Conservation (phyloP, 2,797 vertebrate species). For the Holocentrus rufus region DNA sequence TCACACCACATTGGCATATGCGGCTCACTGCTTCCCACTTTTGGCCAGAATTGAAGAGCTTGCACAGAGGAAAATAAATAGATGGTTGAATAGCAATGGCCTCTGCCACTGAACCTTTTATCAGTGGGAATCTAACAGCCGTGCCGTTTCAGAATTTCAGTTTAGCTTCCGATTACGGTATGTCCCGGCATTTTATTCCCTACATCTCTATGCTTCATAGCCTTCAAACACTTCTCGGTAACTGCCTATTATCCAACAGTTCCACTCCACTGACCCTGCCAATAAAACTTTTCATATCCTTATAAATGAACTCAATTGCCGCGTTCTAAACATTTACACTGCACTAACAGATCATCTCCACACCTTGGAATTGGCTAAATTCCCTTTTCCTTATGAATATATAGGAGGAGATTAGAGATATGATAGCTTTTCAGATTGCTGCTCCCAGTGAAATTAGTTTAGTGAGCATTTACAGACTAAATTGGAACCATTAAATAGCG, state of each 20-base stretch:
- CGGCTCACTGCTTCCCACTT: constrained; percentile 85
- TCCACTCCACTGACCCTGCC: constrained; percentile 99
- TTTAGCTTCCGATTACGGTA: constrained; percentile 99
- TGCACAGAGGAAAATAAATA: constrained; percentile 87
- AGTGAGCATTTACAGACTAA: constrained; percentile 99
- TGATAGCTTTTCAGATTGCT: constrained; percentile 99
- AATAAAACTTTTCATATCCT: constrained; percentile 99
- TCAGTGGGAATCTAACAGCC: constrained; percentile 89
- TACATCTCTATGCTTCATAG: constrained; percentile 98
- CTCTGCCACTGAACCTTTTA: constrained; percentile 85
- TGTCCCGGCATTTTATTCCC: constrained; percentile 98
- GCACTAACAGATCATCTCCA: constrained; percentile 99
- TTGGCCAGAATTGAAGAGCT: constrained; percentile 88
- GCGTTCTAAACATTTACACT: constrained; percentile 99
- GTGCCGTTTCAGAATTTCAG: constrained; percentile 90
- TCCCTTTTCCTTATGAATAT: constrained; percentile 99
- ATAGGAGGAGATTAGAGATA: constrained; percentile 99
- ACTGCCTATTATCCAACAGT: constrained; percentile 99
- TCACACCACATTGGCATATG: constrained; percentile 84
- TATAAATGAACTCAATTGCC: constrained; percentile 99
- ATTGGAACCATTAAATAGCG: constrained; percentile 99
- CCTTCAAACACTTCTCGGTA: constrained; percentile 98
- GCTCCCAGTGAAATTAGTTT: constrained; percentile 99
- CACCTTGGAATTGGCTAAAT: constrained; percentile 99
- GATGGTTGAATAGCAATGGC: constrained; percentile 86